Conservation (phyloP, 2,113 vertebrate genomes). For the Tupaia tana region DNA sequence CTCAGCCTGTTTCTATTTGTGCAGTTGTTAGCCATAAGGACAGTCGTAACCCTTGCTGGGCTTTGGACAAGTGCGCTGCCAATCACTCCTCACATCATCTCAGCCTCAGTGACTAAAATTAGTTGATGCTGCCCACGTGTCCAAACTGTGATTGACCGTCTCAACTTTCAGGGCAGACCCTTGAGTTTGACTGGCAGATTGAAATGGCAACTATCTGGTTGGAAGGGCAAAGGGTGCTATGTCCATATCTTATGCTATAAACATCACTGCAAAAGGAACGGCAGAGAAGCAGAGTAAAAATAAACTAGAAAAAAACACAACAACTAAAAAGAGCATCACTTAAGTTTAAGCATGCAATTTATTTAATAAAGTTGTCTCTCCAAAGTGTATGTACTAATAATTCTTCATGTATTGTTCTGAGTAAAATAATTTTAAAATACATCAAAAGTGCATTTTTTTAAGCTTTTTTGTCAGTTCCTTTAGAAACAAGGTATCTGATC, state of each 20-base stretch:
- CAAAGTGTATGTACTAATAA: constrained; percentile 37
- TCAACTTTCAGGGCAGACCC: constrained; percentile 74
- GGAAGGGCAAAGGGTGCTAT: constrained; percentile 79
- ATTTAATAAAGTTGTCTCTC: constrained; percentile 27
- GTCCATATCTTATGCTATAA: constrained; percentile 68
- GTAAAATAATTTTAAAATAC: constrained; percentile 29
- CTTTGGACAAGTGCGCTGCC: constrained; percentile 84
- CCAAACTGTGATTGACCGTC: constrained; percentile 79
- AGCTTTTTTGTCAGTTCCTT: constrained; percentile 3
- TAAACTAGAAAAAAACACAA: constrained; percentile 55
- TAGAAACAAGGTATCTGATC: constrained; percentile 2
- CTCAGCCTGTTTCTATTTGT: constrained; percentile 87
- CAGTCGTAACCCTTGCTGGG: constrained; percentile 83
- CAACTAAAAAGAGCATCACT: neutral
- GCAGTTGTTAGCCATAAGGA: constrained; percentile 90
- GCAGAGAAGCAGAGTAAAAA: constrained; percentile 67
- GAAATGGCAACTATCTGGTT: constrained; percentile 75
- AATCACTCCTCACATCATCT: constrained; percentile 82
- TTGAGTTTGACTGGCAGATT: constrained; percentile 82
- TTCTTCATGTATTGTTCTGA: neutral
- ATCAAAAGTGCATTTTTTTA: constrained; percentile 35
- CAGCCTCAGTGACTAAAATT: constrained; percentile 81
- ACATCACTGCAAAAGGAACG: neutral
- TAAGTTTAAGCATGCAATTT: neutral
- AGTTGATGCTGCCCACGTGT: constrained; percentile 82